Conservation (phyloP, 1,140 invertebrate genomes). For the Cyclargus thomasi region DNA sequence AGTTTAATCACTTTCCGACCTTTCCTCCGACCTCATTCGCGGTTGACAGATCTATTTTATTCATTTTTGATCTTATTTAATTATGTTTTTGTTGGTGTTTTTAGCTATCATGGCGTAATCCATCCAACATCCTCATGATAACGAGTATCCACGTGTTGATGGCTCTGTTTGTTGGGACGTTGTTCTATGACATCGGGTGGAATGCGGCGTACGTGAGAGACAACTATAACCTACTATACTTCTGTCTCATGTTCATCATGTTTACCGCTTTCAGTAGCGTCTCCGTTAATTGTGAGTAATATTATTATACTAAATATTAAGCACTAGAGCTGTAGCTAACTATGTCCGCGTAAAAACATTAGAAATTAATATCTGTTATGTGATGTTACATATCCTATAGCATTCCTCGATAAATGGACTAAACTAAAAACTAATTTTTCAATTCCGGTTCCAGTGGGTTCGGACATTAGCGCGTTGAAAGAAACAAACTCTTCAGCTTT, state of each 20-base stretch:
- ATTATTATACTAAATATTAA: no score
- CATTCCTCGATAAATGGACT: no score
- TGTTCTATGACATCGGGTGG: conserved; percentile 89
- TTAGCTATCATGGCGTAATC: conserved; percentile 54
- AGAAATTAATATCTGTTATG: no score
- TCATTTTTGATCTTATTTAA: not conserved
- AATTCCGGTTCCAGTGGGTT: no score
- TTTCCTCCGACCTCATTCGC: not conserved
- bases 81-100: conserved; percentile 32
- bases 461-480: no score
- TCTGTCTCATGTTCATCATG: conserved; percentile 89
- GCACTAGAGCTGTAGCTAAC: no score
- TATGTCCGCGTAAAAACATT: no score
- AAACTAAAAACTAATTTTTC: no score
- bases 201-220: conserved; percentile 84
- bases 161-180: conserved; percentile 84
- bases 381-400: no score
- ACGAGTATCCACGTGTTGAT: conserved; percentile 85
- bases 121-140: conserved; percentile 79
- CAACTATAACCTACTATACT: conserved; percentile 87
- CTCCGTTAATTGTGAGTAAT: conserved; percentile 88
- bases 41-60: not conserved
- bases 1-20: no score
- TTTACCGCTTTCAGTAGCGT: conserved; percentile 91
- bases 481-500: no score